Conservation (phyloP, 2,888 invertebrate species). For the Disparrhopalites patrizii region DNA sequence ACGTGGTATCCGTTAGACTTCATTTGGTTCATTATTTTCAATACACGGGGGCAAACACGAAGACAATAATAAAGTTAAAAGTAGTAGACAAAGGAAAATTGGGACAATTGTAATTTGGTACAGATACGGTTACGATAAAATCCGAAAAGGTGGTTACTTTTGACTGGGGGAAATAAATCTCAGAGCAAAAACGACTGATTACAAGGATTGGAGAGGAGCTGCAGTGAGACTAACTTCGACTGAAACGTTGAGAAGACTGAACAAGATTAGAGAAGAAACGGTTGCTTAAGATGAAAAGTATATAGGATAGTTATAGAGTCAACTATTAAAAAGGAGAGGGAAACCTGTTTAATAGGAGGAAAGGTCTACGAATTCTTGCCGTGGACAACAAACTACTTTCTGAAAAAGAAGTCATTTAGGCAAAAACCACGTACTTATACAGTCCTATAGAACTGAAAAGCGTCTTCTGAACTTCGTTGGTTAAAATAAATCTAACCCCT, state of each 20-base stretch:
- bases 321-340: no score
- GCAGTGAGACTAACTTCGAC: neutral
- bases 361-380: no score
- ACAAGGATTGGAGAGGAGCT: neutral
- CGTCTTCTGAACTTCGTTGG: no score
- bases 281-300: conserved; percentile 7
- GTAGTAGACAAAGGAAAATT: no score
- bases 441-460: neutral
- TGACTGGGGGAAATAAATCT: neutral
- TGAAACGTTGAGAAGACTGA: conserved; percentile 1
- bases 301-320: conserved; percentile 11
- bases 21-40: neutral
- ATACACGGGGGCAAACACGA: neutral
- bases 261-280: neutral
- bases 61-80: neutral
- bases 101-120: no score
- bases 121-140: no score
- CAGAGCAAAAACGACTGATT: neutral
- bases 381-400: no score
- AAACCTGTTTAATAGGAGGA: conserved; percentile 16
- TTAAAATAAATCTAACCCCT: no score
- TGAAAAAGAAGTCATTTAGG: no score
- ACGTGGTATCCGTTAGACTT: conserved; percentile 43
- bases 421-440: no score
- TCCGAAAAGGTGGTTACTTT: no score